Evolutionary conservation across 2,797 vertebrate species (phyloP).

Genomic region (Sebastes miniatus): DNA sequence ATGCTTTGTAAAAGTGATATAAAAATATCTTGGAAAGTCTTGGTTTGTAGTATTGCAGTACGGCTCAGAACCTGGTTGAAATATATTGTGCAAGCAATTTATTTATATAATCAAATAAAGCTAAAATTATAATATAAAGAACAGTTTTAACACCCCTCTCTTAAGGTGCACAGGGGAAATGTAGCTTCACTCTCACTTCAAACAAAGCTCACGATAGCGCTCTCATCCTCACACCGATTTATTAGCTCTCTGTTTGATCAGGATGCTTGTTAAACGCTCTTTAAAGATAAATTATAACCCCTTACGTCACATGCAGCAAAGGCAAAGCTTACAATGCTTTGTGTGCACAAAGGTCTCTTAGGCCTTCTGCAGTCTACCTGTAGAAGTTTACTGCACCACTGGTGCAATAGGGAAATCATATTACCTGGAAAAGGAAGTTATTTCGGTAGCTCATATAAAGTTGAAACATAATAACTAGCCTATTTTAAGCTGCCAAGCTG

Average conservation of each 20-base stretch:
- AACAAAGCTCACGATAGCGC: neutral
- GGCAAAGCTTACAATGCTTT: conserved; percentile 1
- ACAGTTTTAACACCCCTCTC: neutral
- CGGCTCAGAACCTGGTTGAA: neutral
- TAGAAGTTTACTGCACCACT: neutral
- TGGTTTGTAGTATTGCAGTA: neutral
- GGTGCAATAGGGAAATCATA: conserved; percentile 12
- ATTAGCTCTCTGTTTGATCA: conserved; percentile 29
- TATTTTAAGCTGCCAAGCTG: neutral
- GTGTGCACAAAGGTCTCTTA: neutral
- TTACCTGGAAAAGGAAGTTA: neutral
- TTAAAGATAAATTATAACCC: conserved; percentile 8
- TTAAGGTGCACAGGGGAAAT: neutral
- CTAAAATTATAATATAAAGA: neutral
- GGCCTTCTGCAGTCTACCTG: neutral
- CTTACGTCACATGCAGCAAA: conserved; percentile 11
- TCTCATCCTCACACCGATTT: neutral
- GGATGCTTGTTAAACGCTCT: conserved; percentile 24
- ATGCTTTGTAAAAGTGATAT: neutral
- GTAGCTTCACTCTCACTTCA: neutral
- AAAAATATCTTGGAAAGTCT: neutral
- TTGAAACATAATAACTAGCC: neutral
- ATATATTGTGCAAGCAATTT: neutral
- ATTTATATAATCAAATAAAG: conserved; percentile 10
- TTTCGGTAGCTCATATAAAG: neutral